phyloP scores from a whole-genome alignment of 2,797 vertebrate species.

The Lagorchestes hirsutus region DNA sequence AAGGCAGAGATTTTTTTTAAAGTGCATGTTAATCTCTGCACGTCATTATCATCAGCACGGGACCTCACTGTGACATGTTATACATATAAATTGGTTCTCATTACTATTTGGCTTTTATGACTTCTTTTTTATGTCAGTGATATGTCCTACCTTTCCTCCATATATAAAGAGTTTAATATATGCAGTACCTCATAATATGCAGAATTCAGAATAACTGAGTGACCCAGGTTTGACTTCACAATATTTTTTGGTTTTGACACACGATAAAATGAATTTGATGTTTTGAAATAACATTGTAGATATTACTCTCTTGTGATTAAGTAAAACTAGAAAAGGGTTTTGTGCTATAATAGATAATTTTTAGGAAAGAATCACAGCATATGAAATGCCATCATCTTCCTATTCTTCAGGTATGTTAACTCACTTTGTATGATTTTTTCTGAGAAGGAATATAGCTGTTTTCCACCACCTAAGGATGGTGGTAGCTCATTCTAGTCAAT shows the following conservation, averaged over 20 bases:
- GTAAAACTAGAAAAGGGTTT: too few relatives aligned
- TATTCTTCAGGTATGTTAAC: too few relatives aligned
- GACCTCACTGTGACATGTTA: neutral
- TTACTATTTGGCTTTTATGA: neutral
- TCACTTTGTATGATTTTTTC: too few relatives aligned
- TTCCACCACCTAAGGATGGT: too few relatives aligned
- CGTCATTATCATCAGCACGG: neutral
- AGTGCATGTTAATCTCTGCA: neutral
- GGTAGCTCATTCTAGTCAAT: neutral
- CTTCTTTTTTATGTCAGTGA: neutral
- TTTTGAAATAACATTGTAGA: too few relatives aligned
- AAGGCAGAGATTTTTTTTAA: neutral
- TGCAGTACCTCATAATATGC: neutral
- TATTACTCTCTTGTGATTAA: too few relatives aligned
- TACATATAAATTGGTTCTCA: neutral
- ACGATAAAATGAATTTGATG: neutral
- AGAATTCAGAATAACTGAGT: neutral
- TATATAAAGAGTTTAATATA: neutral
- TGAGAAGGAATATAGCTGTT: too few relatives aligned
- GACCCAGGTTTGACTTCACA: neutral
- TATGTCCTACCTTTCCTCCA: neutral
- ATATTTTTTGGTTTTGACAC: neutral
- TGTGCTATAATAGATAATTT: too few relatives aligned
- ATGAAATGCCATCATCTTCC: too few relatives aligned
- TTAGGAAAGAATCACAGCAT: too few relatives aligned